Evolutionary conservation across 2,888 invertebrate species (phyloP).

Genomic region (Cerastis rubricosa): DNA sequence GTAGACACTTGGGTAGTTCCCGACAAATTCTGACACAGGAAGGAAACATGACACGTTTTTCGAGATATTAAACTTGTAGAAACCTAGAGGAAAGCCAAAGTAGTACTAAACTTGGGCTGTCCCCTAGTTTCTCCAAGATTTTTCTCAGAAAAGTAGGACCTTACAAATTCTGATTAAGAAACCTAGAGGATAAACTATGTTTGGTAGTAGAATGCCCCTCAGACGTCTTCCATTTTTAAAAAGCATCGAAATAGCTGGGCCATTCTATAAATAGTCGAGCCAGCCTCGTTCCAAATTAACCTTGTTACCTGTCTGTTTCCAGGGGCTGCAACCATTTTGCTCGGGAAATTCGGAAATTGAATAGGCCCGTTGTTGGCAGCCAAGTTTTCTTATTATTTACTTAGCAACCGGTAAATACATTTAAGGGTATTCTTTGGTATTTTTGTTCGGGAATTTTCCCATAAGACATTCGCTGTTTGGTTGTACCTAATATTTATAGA

Average conservation of each 20-base stretch:
- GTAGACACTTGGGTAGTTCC: not conserved
- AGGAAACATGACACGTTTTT: not conserved
- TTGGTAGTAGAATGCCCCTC: constrained; percentile 4
- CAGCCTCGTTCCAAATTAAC: constrained; percentile 29
- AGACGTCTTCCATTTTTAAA: constrained; percentile 16
- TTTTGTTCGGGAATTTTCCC: not conserved
- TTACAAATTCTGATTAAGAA: not conserved
- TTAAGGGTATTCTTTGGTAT: constrained; percentile 5
- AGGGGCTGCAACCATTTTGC: constrained; percentile 38
- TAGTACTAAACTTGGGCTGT: not conserved
- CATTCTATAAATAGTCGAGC: constrained; percentile 55
- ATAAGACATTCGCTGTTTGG: not conserved
- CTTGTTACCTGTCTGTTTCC: constrained; percentile 47
- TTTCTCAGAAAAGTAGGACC: not conserved
- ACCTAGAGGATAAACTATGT: not conserved
- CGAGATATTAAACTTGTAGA: not conserved
- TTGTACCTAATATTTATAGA: constrained; percentile 21
- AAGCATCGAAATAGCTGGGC: constrained; percentile 29
- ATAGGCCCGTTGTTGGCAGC: constrained; percentile 34
- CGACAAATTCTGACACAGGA: constrained; percentile 24
- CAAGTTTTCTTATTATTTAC: constrained; percentile 29
- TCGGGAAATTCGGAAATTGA: constrained; percentile 37
- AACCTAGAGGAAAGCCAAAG: not conserved
- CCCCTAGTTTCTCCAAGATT: not conserved
- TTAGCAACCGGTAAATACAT: constrained; percentile 23